Evolutionary conservation across 2,888 invertebrate genomes (phyloP), one percentile per base, ranked within the genome.

Genomic region (Lacanobia oleracea): DNA sequence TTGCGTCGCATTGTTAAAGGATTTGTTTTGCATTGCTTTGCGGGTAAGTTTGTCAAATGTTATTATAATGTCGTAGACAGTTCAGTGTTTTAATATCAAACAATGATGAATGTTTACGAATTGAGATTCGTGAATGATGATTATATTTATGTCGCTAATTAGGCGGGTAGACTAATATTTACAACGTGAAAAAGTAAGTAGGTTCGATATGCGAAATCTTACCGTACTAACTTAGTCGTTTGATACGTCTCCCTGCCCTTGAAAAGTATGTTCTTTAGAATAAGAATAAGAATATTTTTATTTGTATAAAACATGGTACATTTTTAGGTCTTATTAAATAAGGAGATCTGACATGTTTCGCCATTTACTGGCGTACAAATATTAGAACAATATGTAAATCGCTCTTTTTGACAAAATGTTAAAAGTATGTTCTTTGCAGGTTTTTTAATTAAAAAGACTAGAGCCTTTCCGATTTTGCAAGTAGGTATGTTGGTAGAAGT

Each of bases 1-100:
- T 67, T 64, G 53, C 48, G 33, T n/a, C 14, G 61, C 57, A 62
- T 79, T 69, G 75, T 62, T 79, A 73, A 71, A 83, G 87, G 87
- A 87, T 87, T 87, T 75, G 57, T 65, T 9, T 57, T 43, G 79
- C 67, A 59, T 77, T 76, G 63, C 69, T 72, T 81, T 71, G 60
- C 65, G 86, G 86, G 87, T 87, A 65, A 85, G 85, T 83, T 75
- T 75, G 54, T 73, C 27, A 45, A 70, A 45, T 59, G 48, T 53
- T 21, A 23, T 57, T 67, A 37, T 48, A 40, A 54, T 57, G 16
- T 66, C 9, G 21, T 53, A 53, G n/a, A 2, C 21, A 23, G 4
- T 61, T 43, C 21, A 37, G 37, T 74, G 54, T 56, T 60, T 56
- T 45, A 40, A 21, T 69, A 74, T n/a, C 14, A 50, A 69, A 69